Evolutionary conservation across 2,888 invertebrate genomes (phyloP), one percentile per base, ranked within the genome.

Genomic region (Calliopum simillimum): DNA sequence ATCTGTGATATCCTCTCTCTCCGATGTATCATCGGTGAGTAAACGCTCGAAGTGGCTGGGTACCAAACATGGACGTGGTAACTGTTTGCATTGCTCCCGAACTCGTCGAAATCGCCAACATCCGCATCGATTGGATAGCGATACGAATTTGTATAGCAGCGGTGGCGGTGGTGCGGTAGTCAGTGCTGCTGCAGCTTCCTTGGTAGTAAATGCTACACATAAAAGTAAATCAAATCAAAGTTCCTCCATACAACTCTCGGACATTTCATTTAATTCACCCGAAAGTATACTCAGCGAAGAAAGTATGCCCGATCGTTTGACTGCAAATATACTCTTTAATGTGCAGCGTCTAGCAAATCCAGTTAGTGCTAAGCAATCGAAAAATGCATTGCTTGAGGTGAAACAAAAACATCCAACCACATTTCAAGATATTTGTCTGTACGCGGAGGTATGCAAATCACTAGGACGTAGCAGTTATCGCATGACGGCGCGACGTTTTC

Each of bases 351-450:
- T 95, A 80, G 90, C 93, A 46, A 94, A 94, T 86, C 94, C 94
- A 55, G 90, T 94, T 13, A 91, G 92, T 82, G 90, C 91, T 75
- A 93, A 93, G 76, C 91, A 93, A 82, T 93, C 95, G 51, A 94
- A 94, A 77, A 93, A 95, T 81, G 91, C 92, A 19, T 87, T 98
- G 74, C 88, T 97, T 16, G 90, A 91, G 72, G 86, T 92, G 70
- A 93, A 93, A 79, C 94, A 94, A 80, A 89, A 90, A 47, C 89
- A 92, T 85, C 91, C 93, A 3, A 89, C 90, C 44, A 87, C 90
- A 73, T 94, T 94, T 86, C 91, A 94, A 86, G 95, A 96, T 82
- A 88, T 94, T 71, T 98, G 98, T 86, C 89, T 98, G 19, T 98
- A 96, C 87, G 97, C 96, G 0, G 98, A 98, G 85, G 92, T 97